Conservation (phyloP, 2,113 vertebrate species). For the Cichladusa arquata region DNA sequence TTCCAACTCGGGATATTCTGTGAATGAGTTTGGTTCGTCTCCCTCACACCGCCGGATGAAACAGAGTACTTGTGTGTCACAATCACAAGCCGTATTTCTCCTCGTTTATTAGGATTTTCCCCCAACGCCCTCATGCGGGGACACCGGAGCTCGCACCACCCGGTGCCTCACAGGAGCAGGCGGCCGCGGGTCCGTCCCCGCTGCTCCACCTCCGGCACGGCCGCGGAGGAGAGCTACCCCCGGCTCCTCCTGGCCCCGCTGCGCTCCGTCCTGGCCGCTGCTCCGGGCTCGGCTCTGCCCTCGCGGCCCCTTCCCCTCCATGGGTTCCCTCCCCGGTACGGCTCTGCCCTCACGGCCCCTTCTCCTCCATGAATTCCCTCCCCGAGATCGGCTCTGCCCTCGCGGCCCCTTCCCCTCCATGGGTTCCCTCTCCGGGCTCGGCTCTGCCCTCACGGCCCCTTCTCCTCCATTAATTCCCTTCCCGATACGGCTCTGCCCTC, state of each 20-base stretch:
- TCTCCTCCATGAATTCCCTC: too few species aligned
- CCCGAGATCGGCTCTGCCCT: background rate
- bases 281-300: too few species aligned
- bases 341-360: too few species aligned
- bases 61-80: background rate
- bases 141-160: too few species aligned
- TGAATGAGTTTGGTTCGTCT: background rate
- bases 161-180: background rate
- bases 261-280: background rate
- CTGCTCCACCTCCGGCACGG: fast-evolving
- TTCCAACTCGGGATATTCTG: background rate
- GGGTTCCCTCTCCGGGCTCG: too few species aligned
- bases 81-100: background rate
- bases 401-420: background rate
- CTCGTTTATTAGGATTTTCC: background rate
- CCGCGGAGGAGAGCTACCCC: too few species aligned
- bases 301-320: too few species aligned
- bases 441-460: too few species aligned
- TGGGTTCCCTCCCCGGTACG: too few species aligned
- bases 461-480: too few species aligned
- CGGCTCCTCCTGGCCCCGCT: too few species aligned
- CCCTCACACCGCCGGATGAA: background rate
- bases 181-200: background rate
- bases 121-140: background rate
- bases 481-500: background rate